Evolutionary conservation across 2,113 vertebrate species (phyloP), one percentile per base, ranked within the genome.

Genomic region (Acinonyx jubatus): DNA sequence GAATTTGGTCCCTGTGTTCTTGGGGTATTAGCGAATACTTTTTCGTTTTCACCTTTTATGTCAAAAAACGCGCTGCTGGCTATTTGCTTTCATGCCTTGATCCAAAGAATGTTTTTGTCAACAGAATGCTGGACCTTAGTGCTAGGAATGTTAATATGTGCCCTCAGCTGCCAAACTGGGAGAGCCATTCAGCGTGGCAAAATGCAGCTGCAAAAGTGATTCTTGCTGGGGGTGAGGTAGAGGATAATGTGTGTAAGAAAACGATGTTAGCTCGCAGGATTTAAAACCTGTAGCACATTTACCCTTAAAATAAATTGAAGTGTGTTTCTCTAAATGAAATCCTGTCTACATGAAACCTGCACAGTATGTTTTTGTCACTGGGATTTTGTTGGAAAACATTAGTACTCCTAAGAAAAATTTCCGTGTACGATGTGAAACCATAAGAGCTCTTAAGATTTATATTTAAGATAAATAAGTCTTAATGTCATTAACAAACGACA

Each of bases 71-170:
- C 95, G 97, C 97, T 78, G 69, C 97, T 48, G 91, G 96, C 97
- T 97, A 85, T 99, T 98, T 98, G 97, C 98, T 98, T 98, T 98
- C 96, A 98, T 98, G 97, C 98, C 97, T 98, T 98, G 97, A 97
- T 98, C 94, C 89, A 92, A 89, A 98, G 98, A 98, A 98, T 98
- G 98, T 98, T 99, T 98, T 98, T 97, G 93, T 99, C 98, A 96
- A 96, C 96, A 98, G 93, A 97, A 97, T 98, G 89, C 96, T 94
- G 96, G 96, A 86, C 98, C 97, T 98, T 98, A 98, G 48, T 98
- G 98, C 98, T 41, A 98, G 92, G 98, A 99, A 98, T 99, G 99
- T 99, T 98, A 98, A 98, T 98, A 98, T 97, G 97, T 97, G 94
- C 97, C 98, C 98, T 98, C 96, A 97, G 87, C 98, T 98, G 98